phyloP scores from a whole-genome alignment of 2,797 vertebrate species.

The Typhlichthys eigenmanni region DNA sequence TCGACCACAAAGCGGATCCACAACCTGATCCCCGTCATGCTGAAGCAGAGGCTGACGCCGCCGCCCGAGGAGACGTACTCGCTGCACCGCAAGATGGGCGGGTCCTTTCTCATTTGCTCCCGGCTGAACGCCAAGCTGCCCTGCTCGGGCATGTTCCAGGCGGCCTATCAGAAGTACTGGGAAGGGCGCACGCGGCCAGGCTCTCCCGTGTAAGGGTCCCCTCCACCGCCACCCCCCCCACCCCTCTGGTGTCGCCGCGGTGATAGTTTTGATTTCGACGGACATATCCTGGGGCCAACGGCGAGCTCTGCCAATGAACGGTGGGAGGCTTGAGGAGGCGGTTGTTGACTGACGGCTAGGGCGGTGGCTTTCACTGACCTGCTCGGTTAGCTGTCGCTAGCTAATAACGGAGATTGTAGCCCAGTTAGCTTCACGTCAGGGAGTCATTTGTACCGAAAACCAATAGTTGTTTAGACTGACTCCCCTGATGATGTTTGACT shows the following conservation, averaged over 20 bases:
- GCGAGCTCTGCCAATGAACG: conserved; percentile 11
- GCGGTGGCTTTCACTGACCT: not conserved
- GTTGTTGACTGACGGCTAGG: too few species aligned
- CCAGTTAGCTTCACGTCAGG: conserved; percentile 6
- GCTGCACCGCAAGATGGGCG: conserved; percentile 96
- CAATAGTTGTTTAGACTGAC: too few species aligned
- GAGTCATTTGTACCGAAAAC: too few species aligned
- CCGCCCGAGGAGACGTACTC: conserved; percentile 97
- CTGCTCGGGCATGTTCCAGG: conserved; percentile 90
- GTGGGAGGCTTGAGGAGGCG: too few species aligned
- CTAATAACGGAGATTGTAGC: conserved; percentile 1
- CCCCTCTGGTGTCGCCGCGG: too few species aligned
- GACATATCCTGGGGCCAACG: conserved; percentile 41
- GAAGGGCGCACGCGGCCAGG: conserved; percentile 63
- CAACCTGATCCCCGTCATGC: conserved; percentile 92
- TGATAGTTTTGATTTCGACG: conserved; percentile 12
- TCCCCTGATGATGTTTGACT: too few species aligned
- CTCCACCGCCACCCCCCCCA: not conserved
- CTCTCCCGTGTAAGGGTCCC: conserved; percentile 16
- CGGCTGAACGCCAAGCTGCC: conserved; percentile 86
- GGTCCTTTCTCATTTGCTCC: conserved; percentile 98
- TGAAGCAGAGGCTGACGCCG: conserved; percentile 91
- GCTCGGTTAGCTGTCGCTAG: not conserved
- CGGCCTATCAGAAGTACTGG: conserved; percentile 86
- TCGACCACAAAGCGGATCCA: conserved; percentile 96